phyloP scores from a whole-genome alignment of 2,888 invertebrate genomes.

The Neocrepidodera transversa region DNA sequence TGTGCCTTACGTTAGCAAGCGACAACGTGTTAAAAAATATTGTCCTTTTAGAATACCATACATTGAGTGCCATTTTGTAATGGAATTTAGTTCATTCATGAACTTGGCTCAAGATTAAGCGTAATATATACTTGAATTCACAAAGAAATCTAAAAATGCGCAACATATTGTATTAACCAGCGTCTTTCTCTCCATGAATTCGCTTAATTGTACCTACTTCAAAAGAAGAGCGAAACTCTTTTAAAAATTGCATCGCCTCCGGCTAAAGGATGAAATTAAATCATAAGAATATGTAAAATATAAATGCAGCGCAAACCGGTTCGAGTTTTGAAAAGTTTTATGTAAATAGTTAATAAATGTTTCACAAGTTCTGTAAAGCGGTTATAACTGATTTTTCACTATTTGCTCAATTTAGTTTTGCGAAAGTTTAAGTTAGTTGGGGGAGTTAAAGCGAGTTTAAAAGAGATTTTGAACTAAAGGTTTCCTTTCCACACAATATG shows the following conservation, averaged over 20 bases:
- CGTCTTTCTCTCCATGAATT: neutral
- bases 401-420: conserved; percentile 10
- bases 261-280: conserved; percentile 14
- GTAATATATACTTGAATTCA: neutral
- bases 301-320: conserved; percentile 15
- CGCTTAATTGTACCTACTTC: conserved; percentile 13
- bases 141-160: neutral
- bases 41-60: too few relatives aligned
- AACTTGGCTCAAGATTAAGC: too few relatives aligned
- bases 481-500: too few relatives aligned
- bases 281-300: conserved; percentile 23
- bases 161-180: neutral
- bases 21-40: too few relatives aligned
- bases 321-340: conserved; percentile 7
- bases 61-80: too few relatives aligned
- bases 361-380: conserved; percentile 8
- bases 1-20: too few relatives aligned
- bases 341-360: conserved; percentile 11
- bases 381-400: conserved; percentile 14
- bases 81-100: too few relatives aligned
- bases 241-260: conserved; percentile 1
- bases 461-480: neutral
- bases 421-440: neutral
- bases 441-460: too few relatives aligned
- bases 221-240: conserved; percentile 1